These are phyloP conservation scores for Hoplostethus mediterraneus DNA, from an alignment of 2,797 vertebrate genomes.

Conservation along the genomic window DNA sequence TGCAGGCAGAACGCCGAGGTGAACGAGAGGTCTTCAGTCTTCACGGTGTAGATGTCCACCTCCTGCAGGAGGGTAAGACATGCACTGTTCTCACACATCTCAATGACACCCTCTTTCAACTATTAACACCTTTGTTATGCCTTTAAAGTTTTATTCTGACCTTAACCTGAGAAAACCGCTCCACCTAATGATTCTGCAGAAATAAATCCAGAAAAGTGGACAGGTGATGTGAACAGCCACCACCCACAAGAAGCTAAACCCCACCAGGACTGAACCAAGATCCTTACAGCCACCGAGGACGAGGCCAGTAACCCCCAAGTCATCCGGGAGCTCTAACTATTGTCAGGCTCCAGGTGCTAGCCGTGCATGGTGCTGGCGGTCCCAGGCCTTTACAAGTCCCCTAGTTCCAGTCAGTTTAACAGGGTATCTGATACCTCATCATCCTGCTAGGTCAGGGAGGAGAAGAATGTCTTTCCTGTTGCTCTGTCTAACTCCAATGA, in stretches of 20 bases:
- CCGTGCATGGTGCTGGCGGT: not conserved
- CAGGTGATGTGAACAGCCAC: not conserved
- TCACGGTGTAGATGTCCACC: slow-evolving; percentile 98
- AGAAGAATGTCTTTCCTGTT: slow-evolving; percentile 24
- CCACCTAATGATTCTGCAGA: not conserved
- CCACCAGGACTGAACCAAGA: not conserved
- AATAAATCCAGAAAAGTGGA: not conserved
- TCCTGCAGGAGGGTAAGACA: slow-evolving; percentile 83
- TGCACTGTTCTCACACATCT: slow-evolving; percentile 12
- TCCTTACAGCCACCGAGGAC: not conserved
- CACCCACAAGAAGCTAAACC: slow-evolving; percentile 3
- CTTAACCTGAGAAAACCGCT: not conserved
- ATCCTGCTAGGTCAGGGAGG: not conserved
- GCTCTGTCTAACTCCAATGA: slow-evolving; percentile 5
- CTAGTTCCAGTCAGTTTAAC: slow-evolving; percentile 41
- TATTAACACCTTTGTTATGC: no score
- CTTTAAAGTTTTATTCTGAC: not conserved
- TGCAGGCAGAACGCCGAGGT: slow-evolving; percentile 97
- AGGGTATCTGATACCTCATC: slow-evolving; percentile 38
- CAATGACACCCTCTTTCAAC: not conserved
- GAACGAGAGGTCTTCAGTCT: slow-evolving; percentile 93
- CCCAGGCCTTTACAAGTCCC: slow-evolving; percentile 29
- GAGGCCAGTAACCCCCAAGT: slow-evolving; percentile 2
- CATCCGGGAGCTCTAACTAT: slow-evolving; percentile 16
- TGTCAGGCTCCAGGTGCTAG: slow-evolving; percentile 28